Conservation (phyloP, 2,797 vertebrate species). For the Euphonia xanthogaster region DNA sequence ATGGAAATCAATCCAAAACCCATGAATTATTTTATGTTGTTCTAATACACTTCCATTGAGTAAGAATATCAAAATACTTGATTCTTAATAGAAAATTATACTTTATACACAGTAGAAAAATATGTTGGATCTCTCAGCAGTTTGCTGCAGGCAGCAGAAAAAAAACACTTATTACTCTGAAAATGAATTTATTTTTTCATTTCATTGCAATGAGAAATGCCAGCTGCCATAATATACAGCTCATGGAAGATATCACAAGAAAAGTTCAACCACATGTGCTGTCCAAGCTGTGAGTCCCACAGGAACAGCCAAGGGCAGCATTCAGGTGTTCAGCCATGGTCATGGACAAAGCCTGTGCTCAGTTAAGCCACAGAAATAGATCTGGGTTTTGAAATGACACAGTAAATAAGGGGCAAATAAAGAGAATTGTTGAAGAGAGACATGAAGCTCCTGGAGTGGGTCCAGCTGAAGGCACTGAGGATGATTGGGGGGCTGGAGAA, state of each 20-base stretch:
- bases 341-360: fast-evolving
- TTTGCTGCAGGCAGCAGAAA: not conserved
- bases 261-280: not conserved
- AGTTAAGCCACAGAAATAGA: not conserved
- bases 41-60: not conserved
- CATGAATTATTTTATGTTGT: not conserved
- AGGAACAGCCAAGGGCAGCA: not conserved
- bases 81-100: not conserved
- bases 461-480: not conserved
- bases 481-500: not conserved
- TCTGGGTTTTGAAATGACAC: fast-evolving
- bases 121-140: not conserved
- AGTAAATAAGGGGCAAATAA: fast-evolving
- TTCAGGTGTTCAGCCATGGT: fast-evolving
- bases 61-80: not conserved
- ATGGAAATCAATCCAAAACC: not conserved
- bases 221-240: not conserved
- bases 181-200: not conserved
- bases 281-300: fast-evolving
- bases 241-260: not conserved
- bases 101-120: not conserved
- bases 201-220: not conserved
- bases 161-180: not conserved
- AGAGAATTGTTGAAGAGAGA: not conserved
- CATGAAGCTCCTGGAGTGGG: not conserved